Evolutionary conservation across 2,797 vertebrate genomes (phyloP).

Genomic region (Lophotriccus pileatus): DNA sequence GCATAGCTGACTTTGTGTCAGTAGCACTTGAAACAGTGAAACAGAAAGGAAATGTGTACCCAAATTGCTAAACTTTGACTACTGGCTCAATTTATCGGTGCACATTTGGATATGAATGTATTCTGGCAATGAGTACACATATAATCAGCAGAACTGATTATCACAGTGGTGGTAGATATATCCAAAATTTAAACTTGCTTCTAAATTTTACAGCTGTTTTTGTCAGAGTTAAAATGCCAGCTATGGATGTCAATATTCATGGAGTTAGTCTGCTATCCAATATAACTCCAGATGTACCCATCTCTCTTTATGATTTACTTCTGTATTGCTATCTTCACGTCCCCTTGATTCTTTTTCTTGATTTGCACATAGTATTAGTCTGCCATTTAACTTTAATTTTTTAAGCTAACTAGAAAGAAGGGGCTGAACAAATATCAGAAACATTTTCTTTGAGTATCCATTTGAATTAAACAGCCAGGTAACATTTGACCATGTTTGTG

Average conservation of each 20-base stretch:
- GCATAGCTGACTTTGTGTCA: constrained; percentile 31
- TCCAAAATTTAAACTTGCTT: background rate
- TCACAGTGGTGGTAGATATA: background rate
- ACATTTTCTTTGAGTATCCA: constrained; percentile 66
- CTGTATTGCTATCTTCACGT: background rate
- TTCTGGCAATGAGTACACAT: background rate
- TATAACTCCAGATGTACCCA: background rate
- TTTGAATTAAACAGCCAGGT: constrained; percentile 61
- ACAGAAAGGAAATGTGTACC: background rate
- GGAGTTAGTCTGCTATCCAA: background rate
- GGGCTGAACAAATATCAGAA: constrained; percentile 61
- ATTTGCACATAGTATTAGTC: constrained; percentile 59
- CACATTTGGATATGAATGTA: background rate
- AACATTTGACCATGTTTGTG: constrained; percentile 68
- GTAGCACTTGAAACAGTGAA: background rate
- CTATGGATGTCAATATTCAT: background rate
- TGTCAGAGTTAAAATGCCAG: background rate
- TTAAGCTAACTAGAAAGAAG: constrained; percentile 58
- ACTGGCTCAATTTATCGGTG: background rate
- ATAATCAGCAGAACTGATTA: background rate
- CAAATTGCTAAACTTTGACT: background rate
- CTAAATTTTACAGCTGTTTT: background rate
- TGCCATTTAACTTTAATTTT: constrained; percentile 67
- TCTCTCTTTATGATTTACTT: background rate
- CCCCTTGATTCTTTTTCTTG: constrained; percentile 25